phyloP scores from a whole-genome alignment of 2,797 vertebrate species.

The Cyprinella venusta region DNA sequence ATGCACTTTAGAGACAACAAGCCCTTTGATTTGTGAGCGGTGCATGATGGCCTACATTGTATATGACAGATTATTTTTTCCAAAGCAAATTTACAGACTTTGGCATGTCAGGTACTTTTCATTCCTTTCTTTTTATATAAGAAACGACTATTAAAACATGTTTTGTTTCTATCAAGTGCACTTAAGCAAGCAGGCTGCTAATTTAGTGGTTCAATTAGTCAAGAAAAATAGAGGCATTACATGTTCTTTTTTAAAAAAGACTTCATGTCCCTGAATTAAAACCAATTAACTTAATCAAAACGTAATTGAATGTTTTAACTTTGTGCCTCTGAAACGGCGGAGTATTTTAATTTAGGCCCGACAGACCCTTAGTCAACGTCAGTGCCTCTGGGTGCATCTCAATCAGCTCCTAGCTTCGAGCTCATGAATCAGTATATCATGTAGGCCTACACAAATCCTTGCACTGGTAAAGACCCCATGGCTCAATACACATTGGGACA shows the following conservation, averaged over 20 bases:
- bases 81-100: neutral
- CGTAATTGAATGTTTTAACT: slow-evolving; percentile 22
- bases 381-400: neutral
- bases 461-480: neutral
- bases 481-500: neutral
- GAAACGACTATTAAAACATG: slow-evolving; percentile 27
- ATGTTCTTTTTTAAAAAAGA: slow-evolving; percentile 5
- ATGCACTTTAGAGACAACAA: neutral
- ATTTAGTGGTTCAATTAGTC: slow-evolving; percentile 32
- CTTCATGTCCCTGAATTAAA: slow-evolving; percentile 24
- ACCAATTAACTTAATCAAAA: slow-evolving; percentile 37
- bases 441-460: neutral
- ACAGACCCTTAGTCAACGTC: neutral
- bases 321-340: neutral
- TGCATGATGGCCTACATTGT: neutral
- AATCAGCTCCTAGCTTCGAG: neutral
- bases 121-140: neutral
- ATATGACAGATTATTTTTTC: neutral
- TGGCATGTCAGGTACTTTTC: neutral
- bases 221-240: slow-evolving; percentile 6
- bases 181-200: slow-evolving; percentile 31
- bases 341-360: neutral
- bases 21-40: slow-evolving; percentile 7
- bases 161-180: slow-evolving; percentile 40
- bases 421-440: neutral